Evolutionary conservation across 92 coral and sea anemone species (phyloP).

Genomic region (Siderastrea siderea): DNA sequence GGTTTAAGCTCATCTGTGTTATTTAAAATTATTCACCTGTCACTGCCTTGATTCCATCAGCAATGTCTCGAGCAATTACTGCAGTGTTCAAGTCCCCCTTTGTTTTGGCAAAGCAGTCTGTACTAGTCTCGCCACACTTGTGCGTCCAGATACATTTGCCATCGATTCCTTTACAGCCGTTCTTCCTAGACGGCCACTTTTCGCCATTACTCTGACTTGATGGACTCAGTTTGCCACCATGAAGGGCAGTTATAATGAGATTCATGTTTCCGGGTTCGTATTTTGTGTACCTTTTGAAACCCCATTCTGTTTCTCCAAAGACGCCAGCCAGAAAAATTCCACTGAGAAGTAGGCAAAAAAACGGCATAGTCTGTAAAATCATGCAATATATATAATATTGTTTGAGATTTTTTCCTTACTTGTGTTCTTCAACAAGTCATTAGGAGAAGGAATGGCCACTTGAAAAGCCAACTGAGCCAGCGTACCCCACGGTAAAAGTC

Average conservation of each 20-base stretch:
- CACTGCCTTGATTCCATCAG: background rate
- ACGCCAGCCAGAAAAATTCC: constrained; percentile 1
- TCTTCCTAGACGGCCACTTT: background rate
- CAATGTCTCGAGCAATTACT: constrained; percentile 8
- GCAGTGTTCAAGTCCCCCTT: background rate
- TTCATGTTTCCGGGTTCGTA: constrained; percentile 45
- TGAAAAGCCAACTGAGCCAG: no score
- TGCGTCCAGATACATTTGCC: constrained; percentile 6
- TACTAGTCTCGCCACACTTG: background rate
- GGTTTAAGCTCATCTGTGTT: background rate
- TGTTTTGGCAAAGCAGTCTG: background rate
- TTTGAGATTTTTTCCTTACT: no score
- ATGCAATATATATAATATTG: no score
- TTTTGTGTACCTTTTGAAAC: constrained; percentile 7
- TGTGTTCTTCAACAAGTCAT: no score
- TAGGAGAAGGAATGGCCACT: no score
- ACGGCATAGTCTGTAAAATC: background rate
- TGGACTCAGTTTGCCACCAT: constrained; percentile 23
- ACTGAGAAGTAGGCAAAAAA: background rate
- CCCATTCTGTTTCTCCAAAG: background rate
- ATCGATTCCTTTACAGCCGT: background rate
- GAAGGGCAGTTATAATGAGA: constrained; percentile 39
- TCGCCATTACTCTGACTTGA: constrained; percentile 7
- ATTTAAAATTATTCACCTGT: background rate
- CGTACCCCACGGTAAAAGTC: no score